Base-by-base conservation (phyloP, 1,140 invertebrate species). In the Eriosoma lanigerum region DNA sequence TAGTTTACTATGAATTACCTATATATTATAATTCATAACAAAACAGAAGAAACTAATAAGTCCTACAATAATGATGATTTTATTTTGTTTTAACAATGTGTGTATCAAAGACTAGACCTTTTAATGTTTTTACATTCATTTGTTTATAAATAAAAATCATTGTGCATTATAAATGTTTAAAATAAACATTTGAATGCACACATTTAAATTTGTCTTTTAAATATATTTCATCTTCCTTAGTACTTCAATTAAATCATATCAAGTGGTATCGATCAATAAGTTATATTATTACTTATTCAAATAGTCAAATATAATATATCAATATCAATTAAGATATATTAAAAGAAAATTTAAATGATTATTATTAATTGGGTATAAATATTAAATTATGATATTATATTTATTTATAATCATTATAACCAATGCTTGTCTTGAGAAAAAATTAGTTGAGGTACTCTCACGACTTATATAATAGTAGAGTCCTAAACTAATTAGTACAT, bases 91-190 rank as follows among this genome's bases (percentile, higher is more conserved):
- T 12, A 72, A 72, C 15, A 50, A 19, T 52, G n/a, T 24, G 12
- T 72, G 48, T 52, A n/a, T 19, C 26, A 72, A 29, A 50, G 68
- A 72, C 26, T 29, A 72, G 17, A 52, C 68, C 68, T 72, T 26
- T 29, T 21, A 72, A 44, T 3, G 19, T 52, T 3, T 52, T 52
- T 72, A 72, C 48, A 72, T 52, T 52, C 13, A 21, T 52, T 52
- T 72, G 21, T 72, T 52, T 29, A 70, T 70, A 52, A 29, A 52
- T 50, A 72, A 8, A 52, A 72, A 32, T 29, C n/a, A 72, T 38
- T 72, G 46, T 72, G 58, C 58, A 29, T 32, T 17, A 32, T 62
- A 62, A 62, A 32, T 62, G 26, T 72, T 48, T 50, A 72, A 72
- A 72, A 72, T 32, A 72, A 72, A 32, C 0, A 72, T 29, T 72